Base-by-base conservation (phyloP, 2,113 vertebrate species). In the Notiomystis cincta region DNA sequence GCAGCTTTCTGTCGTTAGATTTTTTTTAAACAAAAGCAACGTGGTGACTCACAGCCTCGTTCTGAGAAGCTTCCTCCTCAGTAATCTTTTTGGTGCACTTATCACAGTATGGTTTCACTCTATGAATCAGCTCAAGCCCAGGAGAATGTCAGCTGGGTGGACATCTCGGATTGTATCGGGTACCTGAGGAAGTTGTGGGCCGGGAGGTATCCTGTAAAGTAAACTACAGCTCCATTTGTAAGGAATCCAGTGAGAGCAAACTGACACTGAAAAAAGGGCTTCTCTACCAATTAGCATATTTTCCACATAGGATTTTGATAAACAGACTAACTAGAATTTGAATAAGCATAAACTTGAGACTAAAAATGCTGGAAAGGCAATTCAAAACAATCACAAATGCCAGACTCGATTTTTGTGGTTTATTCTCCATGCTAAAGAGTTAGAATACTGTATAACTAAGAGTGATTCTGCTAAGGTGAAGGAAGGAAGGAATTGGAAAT, bases 121-220 rank as follows among this genome's bases (percentile, higher is more conserved):
- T 58, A 67, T 0, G 5, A 92, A 91, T 72, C 47, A 42, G 81
- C 70, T 85, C 1, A 4, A 65, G 60, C 51, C 50, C 15, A 16
- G 85, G 44, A 90, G 70, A 71, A 73, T 77, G 60, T 87, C 94
- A 69, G 79, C 90, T 94, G 70, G 27, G 60, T 4, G 3, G 3
- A 3, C 24, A 87, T 89, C 93, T 87, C 8, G 13, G 51, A 84
- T 89, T 66, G 11, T 54, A 13, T 54, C 18, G 2, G 56, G 69
- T 40, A 79, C 82, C 89, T 69, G 80, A 82, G 94, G 93, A 97
- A 95, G 85, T 19, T 65, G 91, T 78, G 94, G 77, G 67, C 81
- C 42, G 42, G 23, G 37, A 88, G 44, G 71, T 87, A 94, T 73
- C 40, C 64, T 57, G n/a, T 72, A 92, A 92, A 84, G 70, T 69